Conservation (phyloP, 1,140 invertebrate genomes). For the Drosophila bocqueti region DNA sequence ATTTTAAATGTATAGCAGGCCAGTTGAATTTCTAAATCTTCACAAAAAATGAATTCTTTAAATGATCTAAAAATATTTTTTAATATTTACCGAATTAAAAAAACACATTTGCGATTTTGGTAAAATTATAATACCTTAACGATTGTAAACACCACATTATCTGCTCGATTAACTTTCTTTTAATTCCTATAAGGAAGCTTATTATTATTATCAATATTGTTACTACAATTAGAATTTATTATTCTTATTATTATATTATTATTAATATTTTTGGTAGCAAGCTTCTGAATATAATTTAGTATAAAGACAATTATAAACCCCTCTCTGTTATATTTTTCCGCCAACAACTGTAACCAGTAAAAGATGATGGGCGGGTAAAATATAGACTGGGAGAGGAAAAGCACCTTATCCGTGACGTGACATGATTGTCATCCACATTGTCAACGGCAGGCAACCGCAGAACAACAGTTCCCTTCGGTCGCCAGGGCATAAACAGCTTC, state of each 20-base stretch:
- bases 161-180: no score
- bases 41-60: no score
- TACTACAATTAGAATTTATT: no score
- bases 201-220: no score
- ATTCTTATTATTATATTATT: not conserved
- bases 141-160: no score
- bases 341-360: not conserved
- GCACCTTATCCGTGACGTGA: conserved; percentile 63
- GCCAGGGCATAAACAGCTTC: conserved; percentile 72
- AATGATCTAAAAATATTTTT: no score
- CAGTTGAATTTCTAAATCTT: no score
- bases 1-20: no score
- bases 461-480: conserved; percentile 38
- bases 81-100: no score
- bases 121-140: no score
- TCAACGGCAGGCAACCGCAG: conserved; percentile 62
- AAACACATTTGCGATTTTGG: no score
- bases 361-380: conserved; percentile 11
- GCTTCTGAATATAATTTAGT: not conserved
- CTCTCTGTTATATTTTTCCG: not conserved
- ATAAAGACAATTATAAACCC: not conserved
- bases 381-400: conserved; percentile 14
- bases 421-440: conserved; percentile 80
- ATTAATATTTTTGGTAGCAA: not conserved
- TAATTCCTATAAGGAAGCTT: no score